phyloP scores from a whole-genome alignment of 1,140 invertebrate genomes.

The Apis cerana region DNA sequence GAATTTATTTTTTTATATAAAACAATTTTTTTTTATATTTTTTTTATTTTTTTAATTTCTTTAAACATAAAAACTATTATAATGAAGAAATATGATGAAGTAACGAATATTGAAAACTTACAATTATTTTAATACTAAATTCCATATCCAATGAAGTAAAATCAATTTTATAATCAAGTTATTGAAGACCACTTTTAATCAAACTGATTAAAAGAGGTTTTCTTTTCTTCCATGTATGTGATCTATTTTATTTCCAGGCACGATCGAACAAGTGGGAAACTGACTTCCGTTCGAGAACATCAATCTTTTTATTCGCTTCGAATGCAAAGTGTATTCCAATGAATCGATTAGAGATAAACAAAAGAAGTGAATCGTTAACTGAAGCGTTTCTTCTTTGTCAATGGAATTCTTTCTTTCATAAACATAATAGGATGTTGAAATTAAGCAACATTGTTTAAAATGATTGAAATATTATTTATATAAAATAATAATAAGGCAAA shows the following conservation, averaged over 20 bases:
- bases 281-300: conserved; percentile 7
- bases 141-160: background rate
- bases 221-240: background rate
- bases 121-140: no score
- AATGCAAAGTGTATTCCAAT: background rate
- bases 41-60: no score
- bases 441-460: background rate
- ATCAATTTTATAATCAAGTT: background rate
- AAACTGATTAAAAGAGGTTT: background rate
- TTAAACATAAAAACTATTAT: no score
- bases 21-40: no score
- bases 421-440: background rate
- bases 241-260: conserved; percentile 3
- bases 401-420: background rate
- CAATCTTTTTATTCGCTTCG: background rate
- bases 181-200: background rate
- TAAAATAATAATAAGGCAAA: background rate
- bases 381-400: background rate
- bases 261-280: background rate
- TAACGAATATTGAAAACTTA: no score
- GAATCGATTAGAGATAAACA: background rate
- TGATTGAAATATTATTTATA: background rate
- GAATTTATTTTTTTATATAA: no score
- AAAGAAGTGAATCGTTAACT: background rate
- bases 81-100: no score